A percentile compares a stretch with the other conserved stretches of the same genome.
Conservation (phyloP, 1,140 invertebrate genomes). For the Trachymyrmex septentrionalis region DNA sequence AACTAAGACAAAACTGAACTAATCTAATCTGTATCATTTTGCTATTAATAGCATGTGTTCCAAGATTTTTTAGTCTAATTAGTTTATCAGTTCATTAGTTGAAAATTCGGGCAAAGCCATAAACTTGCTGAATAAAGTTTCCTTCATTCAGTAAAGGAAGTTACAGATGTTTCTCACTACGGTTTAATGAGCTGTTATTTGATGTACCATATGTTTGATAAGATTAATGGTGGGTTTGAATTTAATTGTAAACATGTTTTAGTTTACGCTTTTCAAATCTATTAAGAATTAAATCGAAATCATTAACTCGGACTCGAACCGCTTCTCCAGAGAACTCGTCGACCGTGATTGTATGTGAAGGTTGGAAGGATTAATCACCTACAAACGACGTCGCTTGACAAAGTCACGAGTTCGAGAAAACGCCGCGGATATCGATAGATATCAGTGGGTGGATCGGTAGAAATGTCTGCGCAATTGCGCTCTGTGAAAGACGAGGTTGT, state of each 20-base stretch:
- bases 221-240: slow-evolving; percentile 8
- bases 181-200: slow-evolving; percentile 25
- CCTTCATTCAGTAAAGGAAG: background rate
- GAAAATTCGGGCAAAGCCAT: slow-evolving; percentile 52
- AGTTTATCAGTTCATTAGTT: slow-evolving; percentile 66
- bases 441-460: slow-evolving; percentile 65
- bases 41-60: background rate
- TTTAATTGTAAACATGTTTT: background rate
- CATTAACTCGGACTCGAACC: background rate
- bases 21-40: background rate
- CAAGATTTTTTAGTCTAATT: slow-evolving; percentile 63
- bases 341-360: slow-evolving; percentile 20
- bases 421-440: slow-evolving; percentile 30
- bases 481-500: slow-evolving; percentile 9
- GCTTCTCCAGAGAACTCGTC: slow-evolving; percentile 3
- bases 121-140: slow-evolving; percentile 15
- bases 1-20: background rate
- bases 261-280: background rate
- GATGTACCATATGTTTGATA: background rate
- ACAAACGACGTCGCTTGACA: slow-evolving; percentile 36
- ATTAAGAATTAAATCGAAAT: slow-evolving; percentile 1
- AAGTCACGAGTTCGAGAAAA: slow-evolving; percentile 17
- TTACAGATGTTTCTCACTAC: background rate
- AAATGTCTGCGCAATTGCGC: slow-evolving; percentile 69
- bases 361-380: slow-evolving; percentile 37